Percentiles rank a stretch among this genome's conserved stretches.
Evolutionary conservation across 2,888 invertebrate species (phyloP).

Genomic region (Lepidocyrtoides sp.): DNA sequence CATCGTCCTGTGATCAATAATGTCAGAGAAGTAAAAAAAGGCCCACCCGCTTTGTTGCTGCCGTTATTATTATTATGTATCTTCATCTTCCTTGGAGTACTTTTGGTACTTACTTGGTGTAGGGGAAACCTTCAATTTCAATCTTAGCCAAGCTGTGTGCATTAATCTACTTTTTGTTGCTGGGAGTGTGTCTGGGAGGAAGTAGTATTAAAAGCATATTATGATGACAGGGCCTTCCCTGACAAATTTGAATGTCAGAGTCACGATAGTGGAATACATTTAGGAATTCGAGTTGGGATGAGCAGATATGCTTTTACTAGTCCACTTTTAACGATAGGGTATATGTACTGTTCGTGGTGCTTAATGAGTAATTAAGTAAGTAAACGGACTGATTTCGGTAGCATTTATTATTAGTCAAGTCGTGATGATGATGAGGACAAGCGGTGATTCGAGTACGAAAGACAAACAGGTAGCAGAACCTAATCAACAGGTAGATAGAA

Average conservation of each 20-base stretch:
- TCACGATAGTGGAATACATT: constrained; percentile 8
- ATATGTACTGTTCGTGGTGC: neutral
- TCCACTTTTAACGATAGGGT: neutral
- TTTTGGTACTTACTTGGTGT: neutral
- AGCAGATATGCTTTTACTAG: neutral
- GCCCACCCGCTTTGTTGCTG: constrained; percentile 19
- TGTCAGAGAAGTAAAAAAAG: neutral
- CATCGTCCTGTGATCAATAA: neutral
- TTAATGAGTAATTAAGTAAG: constrained; percentile 51
- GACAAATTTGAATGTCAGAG: constrained; percentile 34
- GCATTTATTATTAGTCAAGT: constrained; percentile 3
- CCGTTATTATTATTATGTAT: neutral
- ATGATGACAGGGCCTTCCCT: neutral
- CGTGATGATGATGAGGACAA: constrained; percentile 54
- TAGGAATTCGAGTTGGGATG: neutral
- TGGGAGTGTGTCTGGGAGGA: constrained; percentile 7
- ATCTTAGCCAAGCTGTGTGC: neutral
- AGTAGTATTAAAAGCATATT: neutral
- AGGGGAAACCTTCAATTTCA: constrained; percentile 21
- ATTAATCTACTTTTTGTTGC: neutral
- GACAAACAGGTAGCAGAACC: neutral
- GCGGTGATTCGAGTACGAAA: neutral
- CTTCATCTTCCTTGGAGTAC: neutral
- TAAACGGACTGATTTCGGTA: constrained; percentile 44
- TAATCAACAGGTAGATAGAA: neutral